Percentiles rank a stretch among this genome's conserved stretches.
Conservation (phyloP, 1,140 invertebrate species). For the silkworm (Bombyx mori) region ASM3026992v2 NC_085107.1:1061001-1061500, state of each 20-base stretch:
- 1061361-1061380: slow-evolving; percentile 83
- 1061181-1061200: slow-evolving; percentile 84
- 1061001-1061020: slow-evolving; percentile 73
- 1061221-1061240: slow-evolving; percentile 80
- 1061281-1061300: slow-evolving; percentile 80
- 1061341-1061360: slow-evolving; percentile 86
- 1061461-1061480: slow-evolving; percentile 83
- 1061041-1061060: slow-evolving; percentile 73
- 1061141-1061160: slow-evolving; percentile 78
- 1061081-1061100: slow-evolving; percentile 90
- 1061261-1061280: slow-evolving; percentile 79
- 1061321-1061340: slow-evolving; percentile 72
- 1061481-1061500: slow-evolving; percentile 84
- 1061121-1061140: slow-evolving; percentile 76
- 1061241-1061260: slow-evolving; percentile 81
- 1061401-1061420: slow-evolving; percentile 76
- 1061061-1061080: slow-evolving; percentile 80
- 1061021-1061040: slow-evolving; percentile 42
- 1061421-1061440: slow-evolving; percentile 84
- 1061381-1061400: slow-evolving; percentile 68
- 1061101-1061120: slow-evolving; percentile 86
- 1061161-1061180: slow-evolving; percentile 78
- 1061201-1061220: slow-evolving; percentile 85
- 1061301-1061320: slow-evolving; percentile 83
- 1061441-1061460: slow-evolving; percentile 88